Percentiles rank a stretch among this genome's conserved stretches.
Conservation (phyloP, 1,140 invertebrate species). For the Rhizoglyphus robini region DNA sequence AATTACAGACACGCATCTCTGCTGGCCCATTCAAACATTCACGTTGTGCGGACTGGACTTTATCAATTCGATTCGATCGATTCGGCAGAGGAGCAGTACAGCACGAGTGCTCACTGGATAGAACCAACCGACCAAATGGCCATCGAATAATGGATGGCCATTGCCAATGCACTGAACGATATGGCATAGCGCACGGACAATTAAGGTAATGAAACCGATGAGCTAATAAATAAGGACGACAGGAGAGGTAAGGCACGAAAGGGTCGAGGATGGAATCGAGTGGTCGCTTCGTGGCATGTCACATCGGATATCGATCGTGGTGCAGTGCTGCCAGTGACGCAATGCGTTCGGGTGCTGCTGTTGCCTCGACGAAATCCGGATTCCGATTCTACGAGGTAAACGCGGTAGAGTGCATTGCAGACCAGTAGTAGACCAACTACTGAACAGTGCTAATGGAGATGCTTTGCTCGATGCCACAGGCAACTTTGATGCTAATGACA, state of each 20-base stretch:
- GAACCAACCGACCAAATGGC: not conserved
- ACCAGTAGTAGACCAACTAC: not conserved
- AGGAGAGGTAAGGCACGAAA: constrained; percentile 5
- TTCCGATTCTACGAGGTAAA: not conserved
- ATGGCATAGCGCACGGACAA: not conserved
- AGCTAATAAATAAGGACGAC: not conserved
- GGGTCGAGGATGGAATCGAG: not conserved
- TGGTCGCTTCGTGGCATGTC: not conserved
- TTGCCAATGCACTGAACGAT: too few species aligned
- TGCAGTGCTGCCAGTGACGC: too few species aligned
- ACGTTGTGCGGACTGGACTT: not conserved
- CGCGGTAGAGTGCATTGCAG: too few species aligned
- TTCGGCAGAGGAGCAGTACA: not conserved
- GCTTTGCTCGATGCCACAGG: not conserved
- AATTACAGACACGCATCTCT: too few species aligned
- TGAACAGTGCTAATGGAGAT: not conserved
- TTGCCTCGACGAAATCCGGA: too few species aligned
- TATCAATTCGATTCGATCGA: constrained; percentile 14
- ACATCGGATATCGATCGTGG: not conserved
- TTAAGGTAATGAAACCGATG: too few species aligned
- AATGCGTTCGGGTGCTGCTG: not conserved
- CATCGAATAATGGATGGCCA: not conserved
- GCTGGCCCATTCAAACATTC: too few species aligned
- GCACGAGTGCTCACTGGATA: not conserved
- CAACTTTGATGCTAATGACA: not conserved